These are phyloP conservation scores for Centropus unirufus DNA, from an alignment of 2,113 vertebrate species.

Conservation along the genomic window DNA sequence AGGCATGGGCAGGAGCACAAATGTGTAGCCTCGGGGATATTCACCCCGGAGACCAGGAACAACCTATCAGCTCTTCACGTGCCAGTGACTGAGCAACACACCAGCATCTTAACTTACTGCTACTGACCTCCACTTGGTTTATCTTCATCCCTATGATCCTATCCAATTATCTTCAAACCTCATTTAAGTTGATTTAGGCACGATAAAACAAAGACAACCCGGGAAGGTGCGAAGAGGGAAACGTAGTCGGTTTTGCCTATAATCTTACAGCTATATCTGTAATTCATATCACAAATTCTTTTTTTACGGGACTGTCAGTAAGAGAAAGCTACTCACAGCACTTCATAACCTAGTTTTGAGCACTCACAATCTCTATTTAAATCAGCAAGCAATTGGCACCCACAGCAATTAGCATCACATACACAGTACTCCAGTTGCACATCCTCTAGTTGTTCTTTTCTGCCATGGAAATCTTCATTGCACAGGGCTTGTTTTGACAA, in stretches of 20 bases:
- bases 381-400: slow-evolving; percentile 3
- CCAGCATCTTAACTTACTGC: background rate
- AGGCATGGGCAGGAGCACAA: background rate
- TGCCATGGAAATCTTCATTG: background rate
- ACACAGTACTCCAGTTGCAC: background rate
- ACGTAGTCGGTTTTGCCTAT: background rate
- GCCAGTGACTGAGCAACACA: background rate
- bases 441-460: background rate
- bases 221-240: background rate
- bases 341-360: background rate
- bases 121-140: background rate
- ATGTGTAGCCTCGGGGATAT: background rate
- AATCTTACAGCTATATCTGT: background rate
- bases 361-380: background rate
- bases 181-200: background rate
- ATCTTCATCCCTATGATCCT: background rate
- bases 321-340: background rate
- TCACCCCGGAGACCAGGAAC: background rate
- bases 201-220: background rate
- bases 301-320: background rate
- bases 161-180: background rate
- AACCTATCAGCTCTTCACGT: fast-evolving
- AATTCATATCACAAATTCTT: background rate
- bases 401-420: background rate
- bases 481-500: background rate